Evolutionary conservation across 2,888 invertebrate genomes (phyloP).

Genomic region (Dusona sp.): DNA sequence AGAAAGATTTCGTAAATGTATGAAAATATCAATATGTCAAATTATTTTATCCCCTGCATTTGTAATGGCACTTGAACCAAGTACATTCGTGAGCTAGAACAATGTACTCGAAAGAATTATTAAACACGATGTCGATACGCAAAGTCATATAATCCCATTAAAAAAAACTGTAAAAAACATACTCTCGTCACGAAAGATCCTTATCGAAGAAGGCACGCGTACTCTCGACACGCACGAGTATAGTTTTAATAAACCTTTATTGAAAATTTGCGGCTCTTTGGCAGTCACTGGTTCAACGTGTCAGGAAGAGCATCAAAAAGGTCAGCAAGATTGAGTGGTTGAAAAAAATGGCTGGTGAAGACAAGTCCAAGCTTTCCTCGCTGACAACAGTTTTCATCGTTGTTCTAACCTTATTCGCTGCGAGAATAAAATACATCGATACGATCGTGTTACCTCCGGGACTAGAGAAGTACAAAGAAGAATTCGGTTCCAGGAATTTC

Average conservation of each 20-base stretch:
- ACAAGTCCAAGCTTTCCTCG: not conserved
- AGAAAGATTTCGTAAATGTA: not conserved
- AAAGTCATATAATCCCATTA: slow-evolving; percentile 43
- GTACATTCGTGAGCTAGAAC: slow-evolving; percentile 30
- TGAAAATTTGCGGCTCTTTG: not conserved
- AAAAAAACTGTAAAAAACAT: not conserved
- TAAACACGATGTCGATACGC: slow-evolving; percentile 37
- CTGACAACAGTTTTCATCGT: not conserved
- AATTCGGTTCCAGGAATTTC: slow-evolving; percentile 1
- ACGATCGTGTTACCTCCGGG: slow-evolving; percentile 54
- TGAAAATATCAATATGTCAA: not conserved
- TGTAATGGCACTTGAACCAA: slow-evolving; percentile 10
- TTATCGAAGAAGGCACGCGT: slow-evolving; percentile 43
- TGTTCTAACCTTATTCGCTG: not conserved
- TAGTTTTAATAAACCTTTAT: not conserved
- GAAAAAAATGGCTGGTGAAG: not conserved
- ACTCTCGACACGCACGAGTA: not conserved
- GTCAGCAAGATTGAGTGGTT: slow-evolving; percentile 18
- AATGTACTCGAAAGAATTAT: slow-evolving; percentile 25
- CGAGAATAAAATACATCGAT: not conserved
- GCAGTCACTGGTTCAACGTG: slow-evolving; percentile 38
- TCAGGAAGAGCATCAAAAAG: not conserved
- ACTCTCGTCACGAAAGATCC: slow-evolving; percentile 34
- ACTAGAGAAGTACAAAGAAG: not conserved
- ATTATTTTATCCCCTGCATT: not conserved